Base-by-base conservation (phyloP, 2,113 vertebrate genomes). In the Hippocampus mohnikei region DNA sequence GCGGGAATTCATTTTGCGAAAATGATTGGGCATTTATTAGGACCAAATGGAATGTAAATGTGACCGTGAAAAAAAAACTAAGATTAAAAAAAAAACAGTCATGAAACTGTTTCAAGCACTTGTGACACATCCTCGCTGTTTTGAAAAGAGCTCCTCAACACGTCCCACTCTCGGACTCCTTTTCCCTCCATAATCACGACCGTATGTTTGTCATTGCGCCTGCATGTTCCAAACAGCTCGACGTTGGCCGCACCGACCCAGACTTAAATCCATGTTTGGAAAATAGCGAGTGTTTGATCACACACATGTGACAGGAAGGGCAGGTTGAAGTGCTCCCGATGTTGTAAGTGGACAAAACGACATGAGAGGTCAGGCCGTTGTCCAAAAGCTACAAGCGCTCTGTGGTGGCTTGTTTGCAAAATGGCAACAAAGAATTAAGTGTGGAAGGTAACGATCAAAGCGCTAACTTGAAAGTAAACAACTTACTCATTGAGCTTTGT, bases 401-500 rank as follows among this genome's bases (percentile, higher is more conserved):
- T 59, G 25, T 8, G 16, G 56, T 59, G 25, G 25, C 1, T 62
- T 9, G 60, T n/a, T 41, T 40, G 40, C 20, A 21, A 0, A 1
- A 12, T 41, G 37, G 18, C 8, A 61, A 63, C 8, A 41, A 12
- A 15, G 23, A 42, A 13, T 8, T 11, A 18, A 64, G 15, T 27
- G 23, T 27, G 55, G 12, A 23, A 64, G 10, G 10, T 44, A n/a
- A 29, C 12, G 13, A 42, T 42, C n/a, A 23, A 64, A 64, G 12
- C 11, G 25, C 15, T 7, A 60, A 8, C 15, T 60, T 60, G 58
- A 29, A 18, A 33, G 20, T 33, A 33, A 33, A 33, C 27, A 60
- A 46, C 63, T 46, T 23, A 98, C 96, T 98, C 95, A 97, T 96
- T 25, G 96, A 98, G 78, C 97, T 98, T 81, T 99, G 97, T 60